Evolutionary conservation across 1,140 invertebrate species (phyloP).

Genomic region (Nomia melanderi): DNA sequence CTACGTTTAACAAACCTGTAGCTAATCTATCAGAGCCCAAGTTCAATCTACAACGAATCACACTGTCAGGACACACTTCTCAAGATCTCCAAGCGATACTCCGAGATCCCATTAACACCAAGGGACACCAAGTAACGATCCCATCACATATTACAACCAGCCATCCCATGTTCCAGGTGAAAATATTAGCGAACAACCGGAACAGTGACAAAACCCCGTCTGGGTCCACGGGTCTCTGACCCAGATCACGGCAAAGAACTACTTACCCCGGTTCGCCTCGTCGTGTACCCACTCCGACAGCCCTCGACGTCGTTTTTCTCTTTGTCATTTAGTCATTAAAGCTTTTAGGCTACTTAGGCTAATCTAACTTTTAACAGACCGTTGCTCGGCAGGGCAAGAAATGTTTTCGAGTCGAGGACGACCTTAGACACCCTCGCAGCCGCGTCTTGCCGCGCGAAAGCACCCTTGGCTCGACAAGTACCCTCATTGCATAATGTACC

Average conservation of each 20-base stretch:
- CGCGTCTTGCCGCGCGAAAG: constrained; percentile 44
- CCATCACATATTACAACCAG: neutral
- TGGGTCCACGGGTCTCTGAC: constrained; percentile 13
- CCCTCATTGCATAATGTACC: constrained; percentile 67
- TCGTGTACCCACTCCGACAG: neutral
- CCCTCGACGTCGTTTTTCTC: constrained; percentile 3
- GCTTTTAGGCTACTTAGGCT: constrained; percentile 54
- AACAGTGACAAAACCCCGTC: neutral
- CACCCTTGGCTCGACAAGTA: constrained; percentile 56
- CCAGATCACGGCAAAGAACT: constrained; percentile 34
- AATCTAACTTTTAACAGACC: constrained; percentile 61
- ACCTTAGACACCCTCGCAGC: constrained; percentile 48
- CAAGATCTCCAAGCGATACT: too few species aligned
- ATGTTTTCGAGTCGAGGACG: constrained; percentile 50
- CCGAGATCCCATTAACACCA: neutral
- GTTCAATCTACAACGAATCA: too few species aligned
- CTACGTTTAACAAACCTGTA: too few species aligned
- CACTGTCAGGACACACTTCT: too few species aligned
- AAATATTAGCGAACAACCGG: neutral
- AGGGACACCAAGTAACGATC: neutral
- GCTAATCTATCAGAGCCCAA: too few species aligned
- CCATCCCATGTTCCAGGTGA: neutral
- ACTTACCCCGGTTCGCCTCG: constrained; percentile 25
- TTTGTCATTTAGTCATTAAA: constrained; percentile 56
- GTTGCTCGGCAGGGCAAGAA: constrained; percentile 55